Evolutionary conservation across 2,797 vertebrate species (phyloP), one percentile per base, ranked within the genome.

Genomic region (Adrianichthys oophorus): DNA sequence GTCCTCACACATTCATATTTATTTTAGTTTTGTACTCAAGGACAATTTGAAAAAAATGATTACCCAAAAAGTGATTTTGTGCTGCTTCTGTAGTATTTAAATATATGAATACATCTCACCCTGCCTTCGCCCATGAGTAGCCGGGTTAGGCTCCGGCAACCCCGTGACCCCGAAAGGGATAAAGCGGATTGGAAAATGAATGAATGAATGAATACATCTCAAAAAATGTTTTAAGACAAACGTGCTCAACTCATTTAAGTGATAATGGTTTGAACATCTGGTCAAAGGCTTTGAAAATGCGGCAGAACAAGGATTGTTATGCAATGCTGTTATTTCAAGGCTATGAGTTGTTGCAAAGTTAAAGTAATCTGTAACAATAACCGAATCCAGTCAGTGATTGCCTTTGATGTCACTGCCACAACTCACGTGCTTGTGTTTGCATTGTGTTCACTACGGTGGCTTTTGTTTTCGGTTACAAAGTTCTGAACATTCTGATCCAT

Each of bases 271-370:
- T 10, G 40, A 70, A 56, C 55, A 78, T 68, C 59, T 54, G 61
- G 58, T 66, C 66, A 58, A 52, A 56, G 42, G 55, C 53, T 67
- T 62, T 62, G 49, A 26, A 42, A 52, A 65, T 47, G 47, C 67
- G 46, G 64, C 47, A 56, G 51, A 44, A 40, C 52, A 64, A 49
- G 54, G 62, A 52, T 37, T 58, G 52, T 82, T 58, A 77, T 57
- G 52, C 79, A 75, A 83, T 58, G 43, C 41, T 71, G 52, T 70
- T 76, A 56, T 74, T 54, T 51, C 49, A 59, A 42, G 68, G 54
- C 58, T 55, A 41, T 48, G 50, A 75, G 41, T 44, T 7, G 16
- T 62, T 56, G 62, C 69, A 56, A 59, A 40, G 47, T 48, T 48
- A 12, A 17, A 72, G 57, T 57, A 69, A 59, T 67, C 18, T 57